Evolutionary conservation across 2,113 vertebrate species (phyloP), one percentile per base, ranked within the genome.

Genomic region (Erythrocercus mccallii): DNA sequence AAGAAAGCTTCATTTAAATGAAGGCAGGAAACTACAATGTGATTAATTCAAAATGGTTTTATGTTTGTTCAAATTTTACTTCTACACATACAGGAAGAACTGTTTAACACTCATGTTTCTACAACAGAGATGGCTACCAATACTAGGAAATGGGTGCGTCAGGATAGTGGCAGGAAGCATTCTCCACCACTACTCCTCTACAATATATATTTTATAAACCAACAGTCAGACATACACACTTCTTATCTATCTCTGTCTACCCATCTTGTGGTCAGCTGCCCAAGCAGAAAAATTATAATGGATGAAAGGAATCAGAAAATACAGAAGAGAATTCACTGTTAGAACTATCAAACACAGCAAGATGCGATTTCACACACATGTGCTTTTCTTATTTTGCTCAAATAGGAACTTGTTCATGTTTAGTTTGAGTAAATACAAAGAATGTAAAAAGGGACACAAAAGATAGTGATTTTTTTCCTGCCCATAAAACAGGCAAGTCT

Each of bases 291-390:
- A 92, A 20, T 2, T 38, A 20, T 42, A 76, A 81, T 24, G 25
- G 35, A 70, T 18, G 5, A 80, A 86, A 87, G 66, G 15, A 81
- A 86, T 47, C 12, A 80, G 10, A 16, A 57, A 57, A n/a, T 62
- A n/a, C 6, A 72, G 38, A 86, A 44, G 8, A 78, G 4, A 70
- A 74, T n/a, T 22, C 30, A 28, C 40, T 53, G 22, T n/a, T 33
- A 22, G 1, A 81, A 70, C 7, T 48, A 73, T 30, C 24, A 12
- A 58, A 66, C 16, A 37, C 10, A 66, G 37, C 11, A 81, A 90
- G 65, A 87, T 0, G 0, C 3, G 2, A 54, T 25, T 31, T 68
- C 2, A 3, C 31, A 58, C 5, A 42, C 5, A 42, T 7, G 5
- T 56, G 24, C 12, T 60, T 60, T 65, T 70, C 27, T 47, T 61